Evolutionary conservation across 2,797 vertebrate species (phyloP), one percentile per base, ranked within the genome.

Genomic region (Leptodactylus fallax): DNA sequence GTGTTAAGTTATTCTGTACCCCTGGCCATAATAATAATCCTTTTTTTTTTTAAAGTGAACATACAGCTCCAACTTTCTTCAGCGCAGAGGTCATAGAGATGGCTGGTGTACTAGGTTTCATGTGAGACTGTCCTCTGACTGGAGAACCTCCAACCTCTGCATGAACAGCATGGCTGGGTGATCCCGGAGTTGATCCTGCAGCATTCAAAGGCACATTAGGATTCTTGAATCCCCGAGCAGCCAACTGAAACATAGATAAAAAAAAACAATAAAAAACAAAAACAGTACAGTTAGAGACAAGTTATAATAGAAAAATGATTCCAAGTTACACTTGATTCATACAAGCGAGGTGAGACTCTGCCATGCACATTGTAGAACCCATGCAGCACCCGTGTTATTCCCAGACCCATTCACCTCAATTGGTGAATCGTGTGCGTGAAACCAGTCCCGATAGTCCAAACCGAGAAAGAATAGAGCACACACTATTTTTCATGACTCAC

Each of bases 81-180:
- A 99, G 94, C 83, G 98, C 98, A 79, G 96, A 96, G 16, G 98
- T 98, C 96, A 99, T 96, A 87, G 98, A 99, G 93, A 99, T 97
- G 85, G 93, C 93, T 27, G 95, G 95, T 27, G 85, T 19, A 21
- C 90, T 77, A 81, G 94, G 91, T 90, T 94, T 95, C 85, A 93
- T 47, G 84, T 91, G 85, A 87, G 94, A 88, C 0, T 92, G 95
- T 47, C 93, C 90, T 92, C 94, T 95, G 87, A 94, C 90, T 86
- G 92, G 91, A 67, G 91, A 92, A 51, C 89, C 91, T 51, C 90
- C 92, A 76, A 82, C 49, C 79, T 76, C 81, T 78, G 96, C 96
- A 78, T 93, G 94, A 45, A 92, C 90, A 83, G 90, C 92, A 91
- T 93, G 91, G 11, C 92, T 21, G 79, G 90, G 87, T 45, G 80